Evolutionary conservation across 2,113 vertebrate species (phyloP), one percentile per base, ranked within the genome.

Genomic region (Oreotrochilus melanogaster): DNA sequence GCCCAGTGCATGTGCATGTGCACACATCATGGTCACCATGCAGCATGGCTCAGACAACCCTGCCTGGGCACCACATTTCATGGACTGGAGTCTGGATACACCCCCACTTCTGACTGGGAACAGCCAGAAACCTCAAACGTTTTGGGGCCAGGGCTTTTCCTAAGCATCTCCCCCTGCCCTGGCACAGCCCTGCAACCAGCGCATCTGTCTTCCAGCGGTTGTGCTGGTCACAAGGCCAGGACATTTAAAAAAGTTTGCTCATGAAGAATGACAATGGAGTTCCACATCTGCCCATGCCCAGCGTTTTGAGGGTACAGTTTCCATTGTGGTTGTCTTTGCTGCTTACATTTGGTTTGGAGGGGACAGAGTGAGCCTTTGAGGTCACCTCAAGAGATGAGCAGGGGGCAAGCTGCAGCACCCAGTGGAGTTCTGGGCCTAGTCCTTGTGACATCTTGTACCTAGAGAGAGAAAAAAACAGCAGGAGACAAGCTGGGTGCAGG

Each of bases 1-100:
- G 28, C 10, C 6, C 67, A 35, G 21, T 45, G 67, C 50, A 3
- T 14, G 11, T 31, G 16, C 5, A 31, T 15, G 42, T 69, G n/a
- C 17, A 31, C 0, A 0, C 17, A 25, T 73, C 10, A 1, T 0
- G 1, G 43, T 8, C 5, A 0, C 10, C 3, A 1, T 70, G 74
- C 10, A 13, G 47, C 56, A 73, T 3, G 5, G 62, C 78, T 76
- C 2, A 2, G 33, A 16, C 0, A 0, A 69, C 19, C 48, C 39
- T 47, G 37, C 37, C 61, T 14, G 30, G 48, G 42, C 50, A 47
- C 56, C 6, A 1, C 0, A 2, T 79, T 54, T 67, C 61, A 37
- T 7, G 35, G 33, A 51, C 56, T 81, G 8, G 1, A 1, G 3
- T 27, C 73, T 39, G n/a, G 18, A 10, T 64, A 57, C 21, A 42